Percentiles rank a stretch among this genome's conserved stretches.
These are phyloP conservation scores for Grus americana DNA, from an alignment of 2,113 vertebrate species.

Conservation along the genomic window DNA sequence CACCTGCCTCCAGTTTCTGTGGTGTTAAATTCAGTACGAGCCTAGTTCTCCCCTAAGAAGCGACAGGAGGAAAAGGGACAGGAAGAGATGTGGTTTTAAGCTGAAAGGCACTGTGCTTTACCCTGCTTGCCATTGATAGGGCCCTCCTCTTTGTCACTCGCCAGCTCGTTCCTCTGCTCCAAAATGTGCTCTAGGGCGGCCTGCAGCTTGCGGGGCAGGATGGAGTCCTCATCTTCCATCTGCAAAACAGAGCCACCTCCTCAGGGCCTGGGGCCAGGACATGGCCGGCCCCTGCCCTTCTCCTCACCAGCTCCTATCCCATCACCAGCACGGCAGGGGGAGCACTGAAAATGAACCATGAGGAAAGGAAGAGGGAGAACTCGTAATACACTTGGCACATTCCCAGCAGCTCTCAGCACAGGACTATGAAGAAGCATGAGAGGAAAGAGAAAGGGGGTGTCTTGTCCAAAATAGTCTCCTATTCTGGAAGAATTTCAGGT, in stretches of 20 bases:
- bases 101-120: slow-evolving; percentile 24
- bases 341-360: background rate
- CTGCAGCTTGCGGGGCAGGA: slow-evolving; percentile 94
- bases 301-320: background rate
- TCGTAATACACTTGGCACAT: accelerated
- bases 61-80: background rate
- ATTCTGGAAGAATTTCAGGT: background rate
- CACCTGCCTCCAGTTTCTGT: background rate
- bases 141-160: slow-evolving; percentile 81
- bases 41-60: background rate
- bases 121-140: slow-evolving; percentile 74
- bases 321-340: background rate
- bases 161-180: slow-evolving; percentile 90
- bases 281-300: background rate
- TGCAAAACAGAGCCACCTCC: slow-evolving; percentile 62
- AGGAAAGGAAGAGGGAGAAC: background rate
- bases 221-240: slow-evolving; percentile 96
- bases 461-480: background rate
- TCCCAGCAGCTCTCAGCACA: background rate
- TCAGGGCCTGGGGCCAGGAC: background rate
- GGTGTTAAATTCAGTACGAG: background rate
- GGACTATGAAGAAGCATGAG: background rate
- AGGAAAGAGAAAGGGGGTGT: background rate
- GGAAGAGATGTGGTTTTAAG: background rate
- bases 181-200: slow-evolving; percentile 89